phyloP scores from a whole-genome alignment of 2,888 invertebrate species.

The Aphodius granarius region DNA sequence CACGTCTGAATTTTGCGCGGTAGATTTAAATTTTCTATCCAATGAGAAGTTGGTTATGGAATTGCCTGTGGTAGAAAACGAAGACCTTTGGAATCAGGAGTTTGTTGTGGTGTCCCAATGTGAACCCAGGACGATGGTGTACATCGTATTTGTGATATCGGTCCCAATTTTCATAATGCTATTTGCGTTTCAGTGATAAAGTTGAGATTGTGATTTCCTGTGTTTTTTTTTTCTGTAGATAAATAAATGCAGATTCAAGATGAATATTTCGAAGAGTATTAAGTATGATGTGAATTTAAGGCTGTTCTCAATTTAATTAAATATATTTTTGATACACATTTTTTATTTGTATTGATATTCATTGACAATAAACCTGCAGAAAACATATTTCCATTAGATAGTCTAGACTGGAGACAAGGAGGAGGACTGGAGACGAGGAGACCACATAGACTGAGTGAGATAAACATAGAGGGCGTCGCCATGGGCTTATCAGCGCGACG shows the following conservation, averaged over 20 bases:
- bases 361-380: too few relatives aligned
- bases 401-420: background rate
- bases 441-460: background rate
- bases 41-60: conserved; percentile 71
- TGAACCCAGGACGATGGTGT: conserved; percentile 71
- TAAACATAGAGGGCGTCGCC: background rate
- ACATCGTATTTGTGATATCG: conserved; percentile 67
- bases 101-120: conserved; percentile 74
- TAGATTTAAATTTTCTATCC: conserved; percentile 70
- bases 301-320: background rate
- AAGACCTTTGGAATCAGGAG: conserved; percentile 72
- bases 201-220: background rate
- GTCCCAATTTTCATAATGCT: conserved; percentile 72
- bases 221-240: background rate
- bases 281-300: background rate
- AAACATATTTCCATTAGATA: background rate
- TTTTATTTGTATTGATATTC: too few relatives aligned
- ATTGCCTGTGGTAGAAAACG: conserved; percentile 64
- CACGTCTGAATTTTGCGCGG: conserved; percentile 62
- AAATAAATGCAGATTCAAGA: background rate
- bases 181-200: conserved; percentile 67
- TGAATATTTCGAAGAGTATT: background rate
- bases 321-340: background rate
- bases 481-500: background rate
- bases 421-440: background rate